Conservation (phyloP, 1,140 invertebrate genomes). For the Acromyrmex charruanus region DNA sequence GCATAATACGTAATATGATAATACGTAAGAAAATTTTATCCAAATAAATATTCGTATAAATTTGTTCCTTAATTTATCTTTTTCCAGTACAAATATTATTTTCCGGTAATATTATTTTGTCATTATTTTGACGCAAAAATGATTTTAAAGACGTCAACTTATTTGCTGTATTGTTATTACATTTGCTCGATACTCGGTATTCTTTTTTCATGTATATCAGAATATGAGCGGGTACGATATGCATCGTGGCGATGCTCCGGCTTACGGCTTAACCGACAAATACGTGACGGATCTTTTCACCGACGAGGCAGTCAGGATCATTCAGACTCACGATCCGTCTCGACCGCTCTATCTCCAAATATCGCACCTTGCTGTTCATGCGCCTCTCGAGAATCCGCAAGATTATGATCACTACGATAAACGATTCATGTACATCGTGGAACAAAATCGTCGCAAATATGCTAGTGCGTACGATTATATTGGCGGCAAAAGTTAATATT, state of each 20-base stretch:
- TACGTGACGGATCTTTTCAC: slow-evolving; percentile 92
- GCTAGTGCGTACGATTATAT: slow-evolving; percentile 87
- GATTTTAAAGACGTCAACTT: too few relatives aligned
- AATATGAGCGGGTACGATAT: slow-evolving; percentile 87
- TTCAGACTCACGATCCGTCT: slow-evolving; percentile 87
- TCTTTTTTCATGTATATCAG: slow-evolving; percentile 58
- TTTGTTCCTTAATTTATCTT: not conserved
- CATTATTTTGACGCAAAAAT: too few relatives aligned
- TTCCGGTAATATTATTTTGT: too few relatives aligned
- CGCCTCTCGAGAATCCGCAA: slow-evolving; percentile 87
- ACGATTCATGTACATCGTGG: slow-evolving; percentile 89
- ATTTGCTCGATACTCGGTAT: not conserved
- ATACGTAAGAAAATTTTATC: too few relatives aligned
- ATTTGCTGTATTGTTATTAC: too few relatives aligned
- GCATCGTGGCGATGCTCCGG: slow-evolving; percentile 87
- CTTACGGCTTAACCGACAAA: slow-evolving; percentile 88
- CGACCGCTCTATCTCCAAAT: slow-evolving; percentile 90
- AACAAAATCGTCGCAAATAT: slow-evolving; percentile 89
- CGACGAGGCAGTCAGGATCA: slow-evolving; percentile 88
- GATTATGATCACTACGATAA: slow-evolving; percentile 88
- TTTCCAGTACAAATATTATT: too few relatives aligned
- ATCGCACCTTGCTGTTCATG: slow-evolving; percentile 90
- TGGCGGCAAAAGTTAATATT: not conserved
- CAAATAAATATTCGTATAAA: not conserved
- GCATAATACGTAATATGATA: not conserved